Evolutionary conservation across 2,888 invertebrate species (phyloP).

Genomic region (Girardia tigrina): DNA sequence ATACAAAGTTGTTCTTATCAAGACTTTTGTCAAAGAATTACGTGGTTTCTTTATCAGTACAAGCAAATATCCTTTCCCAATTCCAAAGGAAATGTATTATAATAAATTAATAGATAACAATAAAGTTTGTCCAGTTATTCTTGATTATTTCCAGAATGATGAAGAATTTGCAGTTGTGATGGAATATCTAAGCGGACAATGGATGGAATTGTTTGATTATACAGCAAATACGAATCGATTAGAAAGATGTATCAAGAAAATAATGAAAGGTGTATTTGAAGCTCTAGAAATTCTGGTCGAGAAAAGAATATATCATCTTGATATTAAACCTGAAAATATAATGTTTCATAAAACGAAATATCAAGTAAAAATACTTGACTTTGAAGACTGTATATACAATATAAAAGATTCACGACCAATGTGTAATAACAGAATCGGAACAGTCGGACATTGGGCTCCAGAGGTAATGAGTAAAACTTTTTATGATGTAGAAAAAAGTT

Average conservation of each 20-base stretch:
- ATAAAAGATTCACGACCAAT: neutral
- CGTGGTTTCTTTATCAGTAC: no score
- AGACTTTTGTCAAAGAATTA: no score
- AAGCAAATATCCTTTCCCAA: no score
- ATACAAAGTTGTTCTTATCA: no score
- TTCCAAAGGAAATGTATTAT: neutral
- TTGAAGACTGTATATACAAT: neutral
- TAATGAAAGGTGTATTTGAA: neutral
- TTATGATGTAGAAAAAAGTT: neutral
- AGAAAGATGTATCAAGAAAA: neutral
- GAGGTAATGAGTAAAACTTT: neutral
- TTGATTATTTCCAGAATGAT: neutral
- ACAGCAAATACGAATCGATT: neutral
- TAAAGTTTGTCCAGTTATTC: neutral
- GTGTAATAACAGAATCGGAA: neutral
- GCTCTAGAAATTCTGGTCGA: neutral
- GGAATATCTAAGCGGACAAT: neutral
- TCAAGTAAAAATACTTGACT: neutral
- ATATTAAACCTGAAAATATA: constrained; percentile 11
- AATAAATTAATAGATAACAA: neutral
- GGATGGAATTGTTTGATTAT: neutral
- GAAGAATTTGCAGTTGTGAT: neutral
- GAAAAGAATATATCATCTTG: neutral
- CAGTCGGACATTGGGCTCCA: neutral
- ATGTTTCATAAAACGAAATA: neutral